Evolutionary conservation across 2,797 vertebrate species (phyloP).

Genomic region (Hafferia zeledoni): DNA sequence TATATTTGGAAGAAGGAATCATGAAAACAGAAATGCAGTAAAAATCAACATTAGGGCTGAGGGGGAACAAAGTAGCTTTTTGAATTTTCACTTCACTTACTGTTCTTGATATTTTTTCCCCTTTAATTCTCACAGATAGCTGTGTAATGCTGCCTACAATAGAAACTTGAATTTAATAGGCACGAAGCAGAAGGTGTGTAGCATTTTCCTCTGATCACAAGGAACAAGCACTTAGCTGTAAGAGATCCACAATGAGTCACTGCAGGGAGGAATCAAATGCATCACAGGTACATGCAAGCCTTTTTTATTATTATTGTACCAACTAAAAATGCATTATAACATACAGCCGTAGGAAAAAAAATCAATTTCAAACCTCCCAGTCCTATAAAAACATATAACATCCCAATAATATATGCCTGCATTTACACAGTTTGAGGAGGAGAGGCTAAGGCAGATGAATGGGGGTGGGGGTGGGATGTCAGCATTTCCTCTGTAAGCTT

Average conservation of each 20-base stretch:
- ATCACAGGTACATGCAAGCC: slow-evolving; percentile 63
- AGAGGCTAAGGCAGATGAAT: neutral
- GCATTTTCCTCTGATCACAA: slow-evolving; percentile 72
- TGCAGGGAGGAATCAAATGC: slow-evolving; percentile 74
- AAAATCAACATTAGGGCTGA: slow-evolving; percentile 13
- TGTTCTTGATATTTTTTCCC: slow-evolving; percentile 35
- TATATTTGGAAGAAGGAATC: neutral
- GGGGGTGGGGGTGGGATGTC: neutral
- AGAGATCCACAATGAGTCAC: slow-evolving; percentile 74
- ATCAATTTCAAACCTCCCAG: neutral
- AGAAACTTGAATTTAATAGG: slow-evolving; percentile 71
- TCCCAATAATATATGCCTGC: neutral
- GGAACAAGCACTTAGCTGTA: slow-evolving; percentile 74
- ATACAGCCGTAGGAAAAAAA: slow-evolving; percentile 10
- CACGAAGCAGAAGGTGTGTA: slow-evolving; percentile 73
- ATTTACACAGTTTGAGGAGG: neutral
- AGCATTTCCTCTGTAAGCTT: neutral
- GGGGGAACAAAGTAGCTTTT: slow-evolving; percentile 42
- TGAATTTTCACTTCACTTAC: slow-evolving; percentile 60
- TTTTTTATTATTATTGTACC: slow-evolving; percentile 65
- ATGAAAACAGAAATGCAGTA: slow-evolving; percentile 7
- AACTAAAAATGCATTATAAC: slow-evolving; percentile 50
- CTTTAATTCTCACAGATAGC: slow-evolving; percentile 66
- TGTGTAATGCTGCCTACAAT: slow-evolving; percentile 71
- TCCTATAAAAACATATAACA: slow-evolving; percentile 11